A percentile compares a stretch with the other conserved stretches of the same genome.
Conservation (phyloP, 2,888 invertebrate species). For the Tipula vernalis region DNA sequence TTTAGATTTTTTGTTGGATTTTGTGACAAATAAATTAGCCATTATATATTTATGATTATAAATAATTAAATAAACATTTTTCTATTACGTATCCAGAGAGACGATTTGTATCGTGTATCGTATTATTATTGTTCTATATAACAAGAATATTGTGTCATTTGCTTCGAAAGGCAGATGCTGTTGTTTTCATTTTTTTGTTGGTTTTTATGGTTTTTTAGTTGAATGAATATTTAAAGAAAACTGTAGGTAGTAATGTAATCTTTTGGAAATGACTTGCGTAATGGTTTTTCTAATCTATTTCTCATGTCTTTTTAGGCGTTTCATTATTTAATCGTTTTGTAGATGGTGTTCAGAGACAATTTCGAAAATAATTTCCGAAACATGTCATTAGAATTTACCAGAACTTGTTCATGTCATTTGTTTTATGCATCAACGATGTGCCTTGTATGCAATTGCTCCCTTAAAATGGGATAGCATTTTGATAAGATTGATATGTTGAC, state of each 20-base stretch:
- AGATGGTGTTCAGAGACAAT: too few species aligned
- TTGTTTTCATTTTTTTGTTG: background rate
- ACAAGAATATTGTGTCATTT: background rate
- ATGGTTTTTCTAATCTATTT: background rate
- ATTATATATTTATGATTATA: background rate
- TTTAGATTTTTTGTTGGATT: background rate
- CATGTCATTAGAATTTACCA: too few species aligned
- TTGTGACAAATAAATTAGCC: slow-evolving; percentile 4
- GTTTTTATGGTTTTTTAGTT: background rate
- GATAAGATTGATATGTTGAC: too few species aligned
- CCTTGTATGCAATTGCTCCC: too few species aligned
- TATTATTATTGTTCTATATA: background rate
- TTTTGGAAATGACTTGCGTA: background rate
- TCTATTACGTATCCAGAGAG: background rate
- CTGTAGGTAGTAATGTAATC: background rate
- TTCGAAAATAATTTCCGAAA: too few species aligned
- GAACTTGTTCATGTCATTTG: too few species aligned
- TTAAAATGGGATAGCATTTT: too few species aligned
- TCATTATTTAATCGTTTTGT: too few species aligned
- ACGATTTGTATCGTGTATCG: background rate
- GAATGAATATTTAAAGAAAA: background rate
- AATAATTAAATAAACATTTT: background rate
- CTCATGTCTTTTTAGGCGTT: background rate
- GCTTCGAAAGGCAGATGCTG: background rate
- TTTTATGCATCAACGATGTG: too few species aligned